Percentiles rank a stretch among this genome's conserved stretches.
phyloP scores from a whole-genome alignment of 2,888 invertebrate species.

The Melitaea athalia region DNA sequence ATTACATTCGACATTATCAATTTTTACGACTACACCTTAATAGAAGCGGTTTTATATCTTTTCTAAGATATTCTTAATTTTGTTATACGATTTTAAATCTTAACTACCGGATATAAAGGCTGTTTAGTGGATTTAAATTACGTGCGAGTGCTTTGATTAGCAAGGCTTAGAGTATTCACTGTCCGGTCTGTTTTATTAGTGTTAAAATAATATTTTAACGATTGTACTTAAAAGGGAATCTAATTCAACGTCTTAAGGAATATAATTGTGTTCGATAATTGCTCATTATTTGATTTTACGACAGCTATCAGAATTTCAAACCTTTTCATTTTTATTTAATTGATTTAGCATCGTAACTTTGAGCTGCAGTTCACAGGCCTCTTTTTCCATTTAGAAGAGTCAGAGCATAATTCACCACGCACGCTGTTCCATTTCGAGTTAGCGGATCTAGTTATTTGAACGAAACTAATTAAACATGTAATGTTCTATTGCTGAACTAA shows the following conservation, averaged over 20 bases:
- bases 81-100: slow-evolving; percentile 41
- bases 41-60: slow-evolving; percentile 53
- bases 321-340: too few species aligned
- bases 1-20: slow-evolving; percentile 59
- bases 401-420: too few species aligned
- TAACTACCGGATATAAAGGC: slow-evolving; percentile 39
- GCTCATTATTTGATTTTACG: neutral
- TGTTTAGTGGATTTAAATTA: slow-evolving; percentile 23
- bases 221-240: slow-evolving; percentile 31
- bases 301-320: neutral
- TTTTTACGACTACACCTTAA: slow-evolving; percentile 65
- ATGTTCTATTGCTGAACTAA: too few species aligned
- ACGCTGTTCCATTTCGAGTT: too few species aligned
- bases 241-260: slow-evolving; percentile 24
- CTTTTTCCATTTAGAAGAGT: too few species aligned
- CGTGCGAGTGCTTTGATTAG: slow-evolving; percentile 57
- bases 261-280: neutral
- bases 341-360: too few species aligned
- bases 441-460: too few species aligned
- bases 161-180: slow-evolving; percentile 48
- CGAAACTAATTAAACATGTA: too few species aligned
- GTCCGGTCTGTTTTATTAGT: slow-evolving; percentile 52
- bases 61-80: slow-evolving; percentile 36
- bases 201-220: slow-evolving; percentile 35
- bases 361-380: too few species aligned